Base-by-base conservation (phyloP, 2,888 invertebrate genomes). In the Eupeodes latifasciatus region DNA sequence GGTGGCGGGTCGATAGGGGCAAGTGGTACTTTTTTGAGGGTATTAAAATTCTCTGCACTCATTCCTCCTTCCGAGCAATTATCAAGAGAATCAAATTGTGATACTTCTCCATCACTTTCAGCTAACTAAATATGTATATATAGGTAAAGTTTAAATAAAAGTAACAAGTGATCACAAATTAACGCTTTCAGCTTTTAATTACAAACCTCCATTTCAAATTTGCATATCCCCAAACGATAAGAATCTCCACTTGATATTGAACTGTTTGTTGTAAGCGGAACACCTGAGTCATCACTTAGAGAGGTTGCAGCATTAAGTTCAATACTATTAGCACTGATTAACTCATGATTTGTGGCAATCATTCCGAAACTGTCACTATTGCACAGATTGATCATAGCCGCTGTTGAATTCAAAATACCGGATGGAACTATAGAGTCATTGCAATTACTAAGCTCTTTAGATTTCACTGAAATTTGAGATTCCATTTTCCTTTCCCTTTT, bases 51-150 rank as follows among this genome's bases (percentile, higher is more conserved):
- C 92, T 96, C 97, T 14, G 96, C 96, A 91, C 96, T 96, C 95
- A 97, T 97, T 44, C 96, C 95, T 27, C 95, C 95, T 92, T 97
- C 97, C 6, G 97, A 96, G 83, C 93, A 93, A 81, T 96, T 95
- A 93, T 96, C 97, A 90, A 96, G 94, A 12, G 96, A 97, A 93
- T 97, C 97, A 91, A 96, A 96, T 92, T 96, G 96, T n/a, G 97
- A 97, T 87, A 97, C 94, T 93, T 97, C 97, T 91, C 96, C 96
- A 93, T 97, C 97, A 93, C 97, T 97, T 93, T 97, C 97, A 94
- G 96, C 96, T 93, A 96, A 95, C 96, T 96, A 93, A 44, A 19
- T 64, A 5, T 16, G 16, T 55, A 16, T 16, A 44, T 55, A 16
- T 44, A 88, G 2, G 2, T 27, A 19, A 19, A 94, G 94, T 66